Percentiles rank a stretch among this genome's conserved stretches.
Conservation (phyloP, 2,113 vertebrate species). For the Eubucco bourcierii region DNA sequence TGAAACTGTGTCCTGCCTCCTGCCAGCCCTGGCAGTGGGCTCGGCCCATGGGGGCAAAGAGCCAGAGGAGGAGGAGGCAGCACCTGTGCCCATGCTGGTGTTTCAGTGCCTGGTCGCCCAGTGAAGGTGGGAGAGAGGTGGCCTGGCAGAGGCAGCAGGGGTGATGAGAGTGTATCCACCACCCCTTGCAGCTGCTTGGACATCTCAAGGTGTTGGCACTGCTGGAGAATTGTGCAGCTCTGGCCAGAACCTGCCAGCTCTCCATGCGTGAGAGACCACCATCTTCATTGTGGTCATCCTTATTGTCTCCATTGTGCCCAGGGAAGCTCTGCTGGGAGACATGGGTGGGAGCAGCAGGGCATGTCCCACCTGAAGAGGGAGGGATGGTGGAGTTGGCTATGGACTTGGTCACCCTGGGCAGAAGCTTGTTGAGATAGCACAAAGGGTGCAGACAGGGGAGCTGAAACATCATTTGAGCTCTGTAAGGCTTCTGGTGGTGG, state of each 20-base stretch:
- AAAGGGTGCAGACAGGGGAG: not conserved
- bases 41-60: not conserved
- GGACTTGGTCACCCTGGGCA: not conserved
- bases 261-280: too few relatives aligned
- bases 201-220: not conserved
- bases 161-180: not conserved
- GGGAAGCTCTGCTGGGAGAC: not conserved
- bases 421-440: not conserved
- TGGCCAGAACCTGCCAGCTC: not conserved
- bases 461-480: not conserved
- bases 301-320: not conserved
- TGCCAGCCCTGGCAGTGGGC: accelerated
- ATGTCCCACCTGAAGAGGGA: not conserved
- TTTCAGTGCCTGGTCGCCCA: not conserved
- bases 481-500: not conserved
- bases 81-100: accelerated
- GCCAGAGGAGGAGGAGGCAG: not conserved
- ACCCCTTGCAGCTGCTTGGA: not conserved
- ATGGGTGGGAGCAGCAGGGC: not conserved
- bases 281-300: not conserved
- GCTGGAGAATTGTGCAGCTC: accelerated
- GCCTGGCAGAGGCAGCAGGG: not conserved
- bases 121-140: not conserved
- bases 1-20: not conserved
- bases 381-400: accelerated